Conservation (phyloP, 1,140 invertebrate species). For the Luehdorfia chinensis region DNA sequence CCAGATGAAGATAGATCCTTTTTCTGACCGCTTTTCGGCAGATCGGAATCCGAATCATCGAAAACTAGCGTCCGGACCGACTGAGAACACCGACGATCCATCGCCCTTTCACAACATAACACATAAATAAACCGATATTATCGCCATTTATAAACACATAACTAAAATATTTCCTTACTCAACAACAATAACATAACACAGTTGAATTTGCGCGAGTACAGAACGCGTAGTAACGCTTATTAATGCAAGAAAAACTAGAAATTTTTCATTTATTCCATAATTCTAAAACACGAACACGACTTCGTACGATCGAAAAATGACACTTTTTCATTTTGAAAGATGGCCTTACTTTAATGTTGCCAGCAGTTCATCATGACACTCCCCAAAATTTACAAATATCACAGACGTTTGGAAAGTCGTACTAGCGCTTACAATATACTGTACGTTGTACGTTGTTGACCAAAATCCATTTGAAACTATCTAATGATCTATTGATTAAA, state of each 20-base stretch:
- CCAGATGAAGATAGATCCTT: slow-evolving; percentile 55
- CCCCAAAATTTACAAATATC: not conserved
- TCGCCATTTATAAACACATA: slow-evolving; percentile 57
- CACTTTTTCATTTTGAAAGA: slow-evolving; percentile 45
- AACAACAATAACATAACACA: slow-evolving; percentile 29
- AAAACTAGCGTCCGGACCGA: slow-evolving; percentile 73
- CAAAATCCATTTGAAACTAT: too few species aligned
- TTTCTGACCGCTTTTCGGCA: slow-evolving; percentile 58
- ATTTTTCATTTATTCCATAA: slow-evolving; percentile 35
- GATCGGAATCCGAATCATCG: slow-evolving; percentile 69
- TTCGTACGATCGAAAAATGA: slow-evolving; percentile 50
- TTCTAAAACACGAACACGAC: slow-evolving; percentile 40
- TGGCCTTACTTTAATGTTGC: slow-evolving; percentile 30
- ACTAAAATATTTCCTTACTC: slow-evolving; percentile 16
- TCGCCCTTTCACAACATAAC: slow-evolving; percentile 61
- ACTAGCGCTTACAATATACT: too few species aligned
- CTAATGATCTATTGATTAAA: too few species aligned
- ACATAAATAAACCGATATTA: slow-evolving; percentile 60
- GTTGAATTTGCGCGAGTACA: slow-evolving; percentile 16
- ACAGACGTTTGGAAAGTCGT: slow-evolving; percentile 3
- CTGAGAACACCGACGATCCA: slow-evolving; percentile 74
- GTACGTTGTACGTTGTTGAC: too few species aligned
- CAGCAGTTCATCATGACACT: not conserved
- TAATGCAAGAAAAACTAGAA: not conserved
- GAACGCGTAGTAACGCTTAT: slow-evolving; percentile 8